phyloP scores from a whole-genome alignment of 2,888 invertebrate species.

The Pocota personata region DNA sequence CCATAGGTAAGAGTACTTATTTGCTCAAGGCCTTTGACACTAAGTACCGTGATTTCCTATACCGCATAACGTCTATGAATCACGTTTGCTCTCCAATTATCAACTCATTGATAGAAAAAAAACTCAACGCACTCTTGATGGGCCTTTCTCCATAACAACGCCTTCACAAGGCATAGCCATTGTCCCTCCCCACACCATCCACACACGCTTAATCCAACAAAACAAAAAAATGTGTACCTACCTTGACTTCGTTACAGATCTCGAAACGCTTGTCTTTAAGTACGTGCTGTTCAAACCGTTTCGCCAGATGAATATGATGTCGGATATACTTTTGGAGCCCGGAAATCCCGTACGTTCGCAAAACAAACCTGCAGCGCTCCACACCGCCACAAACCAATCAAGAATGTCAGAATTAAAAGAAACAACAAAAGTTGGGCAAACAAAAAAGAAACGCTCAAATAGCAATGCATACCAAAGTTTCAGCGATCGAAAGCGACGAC shows the following conservation, averaged over 20 bases:
- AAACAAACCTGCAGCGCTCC: slow-evolving; percentile 87
- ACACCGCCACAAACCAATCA: slow-evolving; percentile 9
- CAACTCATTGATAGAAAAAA: not conserved
- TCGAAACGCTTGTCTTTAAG: slow-evolving; percentile 93
- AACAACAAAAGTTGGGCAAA: slow-evolving; percentile 13
- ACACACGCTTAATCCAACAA: not conserved
- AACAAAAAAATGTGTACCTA: slow-evolving; percentile 83
- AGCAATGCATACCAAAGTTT: slow-evolving; percentile 90
- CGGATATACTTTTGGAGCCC: slow-evolving; percentile 97
- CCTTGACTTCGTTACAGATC: slow-evolving; percentile 95
- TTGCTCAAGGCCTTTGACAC: slow-evolving; percentile 14
- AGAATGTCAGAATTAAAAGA: slow-evolving; percentile 36
- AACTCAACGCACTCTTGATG: not conserved
- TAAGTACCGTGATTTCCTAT: slow-evolving; percentile 1
- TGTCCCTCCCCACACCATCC: not conserved
- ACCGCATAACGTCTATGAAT: not conserved
- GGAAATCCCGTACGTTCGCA: slow-evolving; percentile 95
- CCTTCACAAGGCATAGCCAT: not conserved
- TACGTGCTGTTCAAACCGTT: slow-evolving; percentile 92
- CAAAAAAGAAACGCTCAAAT: not conserved
- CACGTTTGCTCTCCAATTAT: not conserved
- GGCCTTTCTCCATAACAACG: not conserved
- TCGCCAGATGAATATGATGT: slow-evolving; percentile 94
- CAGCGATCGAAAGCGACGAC: slow-evolving; percentile 96
- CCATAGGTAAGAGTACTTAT: not conserved